Evolutionary conservation across 1,140 invertebrate genomes (phyloP), one percentile per base, ranked within the genome.

Genomic region (Brachionus paranguensis): DNA sequence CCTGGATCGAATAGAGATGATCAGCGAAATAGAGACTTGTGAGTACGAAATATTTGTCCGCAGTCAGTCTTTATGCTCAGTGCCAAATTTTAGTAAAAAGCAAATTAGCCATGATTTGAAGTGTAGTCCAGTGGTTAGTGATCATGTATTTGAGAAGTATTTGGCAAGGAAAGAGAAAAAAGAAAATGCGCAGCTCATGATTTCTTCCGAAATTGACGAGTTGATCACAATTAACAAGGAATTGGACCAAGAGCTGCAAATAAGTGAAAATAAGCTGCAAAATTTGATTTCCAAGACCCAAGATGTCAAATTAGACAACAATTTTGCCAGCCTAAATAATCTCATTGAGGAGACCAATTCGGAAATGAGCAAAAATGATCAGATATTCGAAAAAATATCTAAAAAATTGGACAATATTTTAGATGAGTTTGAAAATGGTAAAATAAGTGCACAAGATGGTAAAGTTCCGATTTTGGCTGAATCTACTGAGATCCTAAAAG

Each of bases 11-110:
- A 81, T 81, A 29, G 78, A 81, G 14, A 24, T 47, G 43, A 43
- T 81, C 41, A 81, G 20, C 27, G 78, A 81, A 81, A 68, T 81
- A 24, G 78, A 81, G 33, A 81, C 78, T 37, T 81, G 78, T 81
- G 78, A 41, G n/a, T 81, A 81, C 20, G 78, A 81, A 47, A 81
- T 81, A 11, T 43, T 41, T 64, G 33, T 81, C n/a, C 33, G 27
- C 10, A 81, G 14, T 4, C 24, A 41, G 7, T 41, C 78, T 20
- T 27, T 81, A 12, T 81, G 78, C 7, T 11, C 37, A n/a, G 33
- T 81, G 24, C 78, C 78, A 60, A 60, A 81, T 81, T 81, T 81
- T 47, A 65, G 53, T 4, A 68, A 41, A 41, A 45, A 60, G 53
- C 78, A 68, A 81, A 47, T 27, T 1, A 64, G 41, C 20, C 41